Percentiles rank a stretch among this genome's conserved stretches.
Conservation (phyloP, 2,797 vertebrate species). For the Tiaroga cobitis region DNA sequence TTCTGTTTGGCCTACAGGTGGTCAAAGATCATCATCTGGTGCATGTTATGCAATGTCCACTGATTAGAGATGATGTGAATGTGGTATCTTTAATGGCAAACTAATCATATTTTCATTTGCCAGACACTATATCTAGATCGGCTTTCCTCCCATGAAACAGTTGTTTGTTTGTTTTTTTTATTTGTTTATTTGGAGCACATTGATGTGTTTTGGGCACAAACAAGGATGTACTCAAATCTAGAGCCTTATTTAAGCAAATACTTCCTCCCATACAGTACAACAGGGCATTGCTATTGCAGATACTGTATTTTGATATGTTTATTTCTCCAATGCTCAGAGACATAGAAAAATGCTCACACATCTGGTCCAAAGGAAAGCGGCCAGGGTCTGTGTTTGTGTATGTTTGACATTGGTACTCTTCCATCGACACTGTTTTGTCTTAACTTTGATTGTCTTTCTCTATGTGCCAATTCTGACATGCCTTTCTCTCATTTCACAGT, state of each 20-base stretch:
- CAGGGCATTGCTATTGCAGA: conserved; percentile 35
- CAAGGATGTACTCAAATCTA: conserved; percentile 16
- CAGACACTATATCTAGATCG: conserved; percentile 37
- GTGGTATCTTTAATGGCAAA: conserved; percentile 38
- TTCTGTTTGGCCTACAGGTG: conserved; percentile 28
- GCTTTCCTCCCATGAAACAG: conserved; percentile 19
- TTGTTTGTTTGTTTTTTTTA: conserved; percentile 9
- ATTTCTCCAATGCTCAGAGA: conserved; percentile 47
- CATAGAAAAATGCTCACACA: conserved; percentile 31
- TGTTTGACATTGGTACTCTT: conserved; percentile 43
- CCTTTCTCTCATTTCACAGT: conserved; percentile 33
- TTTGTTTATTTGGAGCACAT: conserved; percentile 7
- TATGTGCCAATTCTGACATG: conserved; percentile 1
- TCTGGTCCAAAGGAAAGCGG: conserved; percentile 33
- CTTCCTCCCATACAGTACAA: conserved; percentile 16
- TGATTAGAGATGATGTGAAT: conserved; percentile 52
- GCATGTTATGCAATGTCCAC: conserved; percentile 39
- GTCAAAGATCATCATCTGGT: conserved; percentile 58
- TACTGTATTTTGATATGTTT: conserved; percentile 36
- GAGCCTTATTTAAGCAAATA: conserved; percentile 25
- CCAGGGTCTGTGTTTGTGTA: conserved; percentile 25
- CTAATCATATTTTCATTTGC: conserved; percentile 55
- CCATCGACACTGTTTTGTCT: conserved; percentile 29
- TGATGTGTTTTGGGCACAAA: neutral
- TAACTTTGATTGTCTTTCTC: conserved; percentile 31